Base-by-base conservation (phyloP, 2,797 vertebrate species). In the Vultur gryphus region DNA sequence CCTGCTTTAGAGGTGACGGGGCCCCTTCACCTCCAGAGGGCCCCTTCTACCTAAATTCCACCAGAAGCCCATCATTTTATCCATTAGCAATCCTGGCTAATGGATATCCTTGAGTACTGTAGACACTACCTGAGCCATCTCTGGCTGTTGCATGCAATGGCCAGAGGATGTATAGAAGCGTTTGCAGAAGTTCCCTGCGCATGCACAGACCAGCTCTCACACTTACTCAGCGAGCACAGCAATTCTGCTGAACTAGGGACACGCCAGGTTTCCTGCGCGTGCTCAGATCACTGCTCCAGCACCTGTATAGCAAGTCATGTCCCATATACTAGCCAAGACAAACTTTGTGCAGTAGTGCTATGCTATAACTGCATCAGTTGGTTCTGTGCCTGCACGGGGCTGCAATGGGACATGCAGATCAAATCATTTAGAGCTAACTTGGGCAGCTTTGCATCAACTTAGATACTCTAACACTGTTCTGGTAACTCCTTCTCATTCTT, bases 221-320 rank as follows among this genome's bases (percentile, higher is more conserved):
- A 52, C 12, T 48, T 16, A 35, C 5, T n/a, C 15, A 21, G n/a
- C 2, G 6, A 64, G 37, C n/a, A 44, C 9, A 79, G 54, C 46
- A 83, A n/a, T 24, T 49, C 37, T 54, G 64, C 48, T 61, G 15
- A 80, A 70, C 9, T 20, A n/a, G 77, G 49, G 69, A 51, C 28
- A 13, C 1, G 0, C n/a, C 21, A 49, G 67, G 37, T 35, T 64
- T 82, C 44, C n/a, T 51, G 18, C 1, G 2, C 11, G 1, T 0
- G 2, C 55, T 80, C 35, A 37, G 19, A 69, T 64, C 46, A 33
- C 59, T 44, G 24, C 44, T 73, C 37, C 69, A 41, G 28, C 3
- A 2, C 31, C 41, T 11, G 2, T 59, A 44, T 0, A 81, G 64
- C 26, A 54, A 39, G 51, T 57, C 9, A 11, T 2, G 13, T 35